Evolutionary conservation across 2,113 vertebrate species (phyloP), one percentile per base, ranked within the genome.

Genomic region (Passer montanus): DNA sequence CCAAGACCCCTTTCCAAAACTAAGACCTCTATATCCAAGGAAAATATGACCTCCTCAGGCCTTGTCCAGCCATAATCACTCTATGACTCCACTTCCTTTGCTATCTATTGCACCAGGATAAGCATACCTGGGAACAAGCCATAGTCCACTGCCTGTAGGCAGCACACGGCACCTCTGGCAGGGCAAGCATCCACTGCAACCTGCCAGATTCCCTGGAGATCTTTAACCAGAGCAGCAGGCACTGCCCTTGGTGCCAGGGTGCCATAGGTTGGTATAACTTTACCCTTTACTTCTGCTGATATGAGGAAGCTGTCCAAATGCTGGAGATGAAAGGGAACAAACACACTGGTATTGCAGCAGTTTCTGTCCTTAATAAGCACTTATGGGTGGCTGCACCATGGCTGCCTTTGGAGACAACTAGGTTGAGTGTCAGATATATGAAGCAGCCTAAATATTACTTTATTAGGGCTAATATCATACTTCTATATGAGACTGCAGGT

Each of bases 41-140:
- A 67, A 47, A 85, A 92, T 26, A 68, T 15, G 0, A 37, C 22
- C 50, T 84, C 19, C 21, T 31, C 10, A 9, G 39, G 37, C 8
- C 22, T 69, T 13, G 5, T 44, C 37, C 41, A 60, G 20, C 55
- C 66, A 31, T 8, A 47, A 49, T 9, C 9, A 39, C 37, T 73
- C 50, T 27, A 7, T 62, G 64, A 60, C n/a, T 0, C 0, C 41
- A 39, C 14, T 39, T 78, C 56, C 41, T 28, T 11, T 28, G 47
- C 17, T 27, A 14, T 16, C 7, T n/a, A 16, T 28, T 15, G 26
- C 39, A 46, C 5, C 0, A 0, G 33, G 30, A 46, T 50, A 75
- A 67, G 35, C 47, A 70, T 74, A 62, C 9, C 50, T 47, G 13
- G 83, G 35, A 46, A 53, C 20, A n/a, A 85, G 35, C 66, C 49